Percentiles rank a stretch among this genome's conserved stretches.
Evolutionary conservation across 2,888 invertebrate genomes (phyloP).

Genomic region (Parnassius mnemosyne): DNA sequence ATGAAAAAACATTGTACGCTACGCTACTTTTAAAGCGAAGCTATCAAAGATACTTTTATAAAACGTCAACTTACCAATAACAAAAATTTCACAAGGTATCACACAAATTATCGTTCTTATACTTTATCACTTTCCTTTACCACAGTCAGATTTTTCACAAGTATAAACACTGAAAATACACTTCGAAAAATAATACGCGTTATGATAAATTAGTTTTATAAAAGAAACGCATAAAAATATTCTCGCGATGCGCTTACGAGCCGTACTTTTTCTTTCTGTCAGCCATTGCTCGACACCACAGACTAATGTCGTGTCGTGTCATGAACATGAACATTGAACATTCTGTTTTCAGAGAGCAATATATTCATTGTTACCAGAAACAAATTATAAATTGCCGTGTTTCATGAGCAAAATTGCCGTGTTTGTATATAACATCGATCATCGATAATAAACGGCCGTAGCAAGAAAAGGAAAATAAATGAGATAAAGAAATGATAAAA

Average conservation of each 20-base stretch:
- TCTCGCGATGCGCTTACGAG: conserved; percentile 41
- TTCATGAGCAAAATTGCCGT: no score
- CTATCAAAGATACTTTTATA: conserved; percentile 27
- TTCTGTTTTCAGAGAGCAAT: no score
- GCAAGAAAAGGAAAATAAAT: no score
- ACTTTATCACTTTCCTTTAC: conserved; percentile 43
- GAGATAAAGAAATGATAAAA: no score
- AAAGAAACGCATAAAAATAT: conserved; percentile 37
- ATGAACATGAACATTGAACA: not conserved
- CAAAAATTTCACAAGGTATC: conserved; percentile 53
- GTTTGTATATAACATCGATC: no score
- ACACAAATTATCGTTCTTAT: conserved; percentile 39
- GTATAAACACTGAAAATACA: conserved; percentile 45
- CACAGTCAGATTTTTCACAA: conserved; percentile 42
- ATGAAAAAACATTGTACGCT: conserved; percentile 31
- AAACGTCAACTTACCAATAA: conserved; percentile 60
- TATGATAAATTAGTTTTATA: conserved; percentile 36
- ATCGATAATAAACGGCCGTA: no score
- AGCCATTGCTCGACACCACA: conserved; percentile 45
- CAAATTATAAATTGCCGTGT: no score
- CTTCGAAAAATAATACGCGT: conserved; percentile 32
- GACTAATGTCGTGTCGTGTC: conserved; percentile 29
- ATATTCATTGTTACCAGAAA: no score
- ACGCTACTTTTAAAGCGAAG: conserved; percentile 30
- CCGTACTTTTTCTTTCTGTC: conserved; percentile 41